Percentiles rank a stretch among this genome's conserved stretches.
Conservation (phyloP, 2,797 vertebrate species). For the Nannoperca australis region DNA sequence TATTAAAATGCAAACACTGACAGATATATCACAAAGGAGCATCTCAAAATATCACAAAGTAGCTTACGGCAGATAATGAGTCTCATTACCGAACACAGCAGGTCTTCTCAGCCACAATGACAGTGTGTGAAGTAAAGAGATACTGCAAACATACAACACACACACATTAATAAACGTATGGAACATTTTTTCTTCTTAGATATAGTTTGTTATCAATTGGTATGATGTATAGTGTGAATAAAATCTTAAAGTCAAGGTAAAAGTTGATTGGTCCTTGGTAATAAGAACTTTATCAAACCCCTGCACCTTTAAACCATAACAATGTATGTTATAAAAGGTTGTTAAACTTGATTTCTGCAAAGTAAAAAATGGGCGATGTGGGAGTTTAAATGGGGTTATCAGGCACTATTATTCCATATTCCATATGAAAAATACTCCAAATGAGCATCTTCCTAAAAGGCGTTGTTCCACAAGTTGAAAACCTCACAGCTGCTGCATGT, state of each 20-base stretch:
- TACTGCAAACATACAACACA: background rate
- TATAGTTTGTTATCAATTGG: background rate
- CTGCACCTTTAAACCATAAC: background rate
- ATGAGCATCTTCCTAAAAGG: background rate
- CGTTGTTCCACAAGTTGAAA: background rate
- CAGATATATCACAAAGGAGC: constrained; percentile 12
- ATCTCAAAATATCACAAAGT: constrained; percentile 21
- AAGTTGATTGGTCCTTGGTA: background rate
- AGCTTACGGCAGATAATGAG: constrained; percentile 39
- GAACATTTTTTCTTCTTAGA: background rate
- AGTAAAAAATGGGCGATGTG: background rate
- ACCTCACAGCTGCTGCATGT: constrained; percentile 18
- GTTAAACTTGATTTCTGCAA: background rate
- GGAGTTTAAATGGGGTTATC: background rate
- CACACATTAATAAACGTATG: background rate
- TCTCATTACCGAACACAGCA: constrained; percentile 10
- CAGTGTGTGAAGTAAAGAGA: background rate
- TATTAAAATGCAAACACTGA: constrained; percentile 7
- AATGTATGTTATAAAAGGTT: background rate
- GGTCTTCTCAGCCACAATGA: constrained; percentile 2
- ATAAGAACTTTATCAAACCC: background rate
- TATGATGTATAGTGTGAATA: background rate
- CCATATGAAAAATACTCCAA: background rate
- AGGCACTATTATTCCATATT: background rate
- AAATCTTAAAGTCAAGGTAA: background rate